Conservation (phyloP, 1,140 invertebrate genomes). For the Heliconius melpomene region DNA sequence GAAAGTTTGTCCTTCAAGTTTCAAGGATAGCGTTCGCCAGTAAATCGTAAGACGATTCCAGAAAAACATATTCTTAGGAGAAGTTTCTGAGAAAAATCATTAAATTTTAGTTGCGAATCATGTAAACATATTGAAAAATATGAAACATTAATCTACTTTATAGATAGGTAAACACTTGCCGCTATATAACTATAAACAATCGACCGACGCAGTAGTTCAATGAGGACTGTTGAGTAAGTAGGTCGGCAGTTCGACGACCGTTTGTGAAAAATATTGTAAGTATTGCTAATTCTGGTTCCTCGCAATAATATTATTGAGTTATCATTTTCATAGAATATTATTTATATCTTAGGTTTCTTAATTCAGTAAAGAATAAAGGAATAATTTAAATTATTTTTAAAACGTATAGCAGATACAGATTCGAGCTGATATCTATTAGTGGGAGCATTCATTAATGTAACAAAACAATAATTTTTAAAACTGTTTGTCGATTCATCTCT, state of each 20-base stretch:
- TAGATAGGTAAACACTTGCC: not conserved
- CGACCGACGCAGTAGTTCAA: not conserved
- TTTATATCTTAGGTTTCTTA: not conserved
- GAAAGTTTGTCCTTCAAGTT: not conserved
- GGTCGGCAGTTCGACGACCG: slow-evolving; percentile 1
- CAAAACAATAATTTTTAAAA: too few species aligned
- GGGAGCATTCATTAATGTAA: too few species aligned
- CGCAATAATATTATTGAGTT: not conserved
- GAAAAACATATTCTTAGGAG: not conserved
- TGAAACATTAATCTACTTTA: not conserved
- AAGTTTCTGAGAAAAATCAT: not conserved
- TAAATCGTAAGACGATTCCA: not conserved
- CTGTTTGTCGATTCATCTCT: too few species aligned
- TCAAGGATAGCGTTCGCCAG: not conserved
- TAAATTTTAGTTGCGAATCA: not conserved
- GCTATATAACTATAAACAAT: slow-evolving; percentile 6
- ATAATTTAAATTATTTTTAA: not conserved
- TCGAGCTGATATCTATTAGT: too few species aligned
- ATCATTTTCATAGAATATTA: not conserved
- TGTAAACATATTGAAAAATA: slow-evolving; percentile 9
- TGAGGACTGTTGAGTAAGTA: slow-evolving; percentile 8
- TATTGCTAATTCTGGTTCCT: not conserved
- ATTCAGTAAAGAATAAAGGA: not conserved
- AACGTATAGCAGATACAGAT: too few species aligned
- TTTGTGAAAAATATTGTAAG: slow-evolving; percentile 12